Conservation (phyloP, 1,140 invertebrate genomes). For the Archivesica marissinica region DNA sequence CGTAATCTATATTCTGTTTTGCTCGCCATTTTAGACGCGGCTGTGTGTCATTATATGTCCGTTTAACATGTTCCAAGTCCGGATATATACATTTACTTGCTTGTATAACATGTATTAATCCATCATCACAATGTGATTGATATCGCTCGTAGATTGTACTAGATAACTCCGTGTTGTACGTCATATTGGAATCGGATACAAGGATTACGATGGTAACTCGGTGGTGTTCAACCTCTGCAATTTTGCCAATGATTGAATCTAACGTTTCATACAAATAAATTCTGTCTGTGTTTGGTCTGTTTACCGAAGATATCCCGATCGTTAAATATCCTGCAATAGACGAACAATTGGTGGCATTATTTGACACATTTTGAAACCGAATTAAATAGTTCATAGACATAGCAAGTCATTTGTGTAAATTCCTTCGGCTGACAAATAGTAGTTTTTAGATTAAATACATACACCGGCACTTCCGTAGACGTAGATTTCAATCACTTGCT, state of each 20-base stretch:
- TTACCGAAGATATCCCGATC: conserved; percentile 79
- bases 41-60: conserved; percentile 78
- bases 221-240: conserved; percentile 51
- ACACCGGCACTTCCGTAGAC: too few relatives aligned
- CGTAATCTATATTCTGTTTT: conserved; percentile 83
- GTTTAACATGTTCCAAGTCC: conserved; percentile 73
- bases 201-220: conserved; percentile 71
- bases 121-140: conserved; percentile 56
- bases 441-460: too few relatives aligned
- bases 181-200: conserved; percentile 69
- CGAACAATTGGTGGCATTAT: too few relatives aligned
- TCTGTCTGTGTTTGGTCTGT: conserved; percentile 63
- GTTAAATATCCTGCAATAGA: conserved; percentile 75
- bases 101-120: conserved; percentile 80
- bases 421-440: too few relatives aligned
- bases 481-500: too few relatives aligned
- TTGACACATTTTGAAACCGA: too few relatives aligned
- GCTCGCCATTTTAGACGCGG: conserved; percentile 81
- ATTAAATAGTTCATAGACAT: too few relatives aligned
- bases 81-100: conserved; percentile 77
- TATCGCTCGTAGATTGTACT: conserved; percentile 61
- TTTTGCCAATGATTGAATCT: conserved; percentile 69
- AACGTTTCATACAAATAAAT: conserved; percentile 75
- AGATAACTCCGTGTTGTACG: conserved; percentile 66
- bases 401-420: too few relatives aligned